Percentiles rank a stretch among this genome's conserved stretches.
Evolutionary conservation across 1,140 invertebrate species (phyloP).

Genomic region (Drosophila pandora): DNA sequence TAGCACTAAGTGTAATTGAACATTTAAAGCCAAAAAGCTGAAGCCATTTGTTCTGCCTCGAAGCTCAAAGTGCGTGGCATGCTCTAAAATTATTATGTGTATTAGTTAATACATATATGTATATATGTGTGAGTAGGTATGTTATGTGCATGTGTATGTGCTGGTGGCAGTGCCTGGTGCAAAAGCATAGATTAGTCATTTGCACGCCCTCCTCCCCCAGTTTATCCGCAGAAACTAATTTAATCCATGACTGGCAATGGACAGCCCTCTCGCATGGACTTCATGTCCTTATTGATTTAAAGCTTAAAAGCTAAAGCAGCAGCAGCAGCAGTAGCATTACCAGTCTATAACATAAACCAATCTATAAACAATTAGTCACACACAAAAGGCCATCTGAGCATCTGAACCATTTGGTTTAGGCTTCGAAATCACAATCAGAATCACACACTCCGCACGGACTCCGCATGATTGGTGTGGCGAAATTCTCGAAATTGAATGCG

Average conservation of each 20-base stretch:
- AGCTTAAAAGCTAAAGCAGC: neutral
- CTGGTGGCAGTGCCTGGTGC: constrained; percentile 23
- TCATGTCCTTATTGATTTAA: constrained; percentile 7
- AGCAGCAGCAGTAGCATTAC: constrained; percentile 2
- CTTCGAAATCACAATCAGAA: constrained; percentile 15
- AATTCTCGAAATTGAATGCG: constrained; percentile 9
- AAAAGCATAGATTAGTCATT: constrained; percentile 37
- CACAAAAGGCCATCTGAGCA: constrained; percentile 8
- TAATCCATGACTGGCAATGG: neutral
- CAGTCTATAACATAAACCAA: neutral
- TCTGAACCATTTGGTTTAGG: constrained; percentile 1
- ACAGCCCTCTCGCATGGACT: no score
- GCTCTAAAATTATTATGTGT: constrained; percentile 12
- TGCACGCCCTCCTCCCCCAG: neutral
- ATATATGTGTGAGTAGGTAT: constrained; percentile 7
- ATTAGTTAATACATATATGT: constrained; percentile 2
- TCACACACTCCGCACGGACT: neutral
- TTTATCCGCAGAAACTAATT: no score
- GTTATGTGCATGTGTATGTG: constrained; percentile 25
- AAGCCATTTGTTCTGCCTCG: constrained; percentile 33
- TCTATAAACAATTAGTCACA: constrained; percentile 34
- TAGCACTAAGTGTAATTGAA: constrained; percentile 30
- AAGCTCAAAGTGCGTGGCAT: constrained; percentile 41
- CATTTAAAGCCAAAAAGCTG: constrained; percentile 41
- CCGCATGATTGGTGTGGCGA: neutral